These are phyloP conservation scores for Prorops nasuta DNA, from an alignment of 1,140 invertebrate species.

Conservation along the genomic window DNA sequence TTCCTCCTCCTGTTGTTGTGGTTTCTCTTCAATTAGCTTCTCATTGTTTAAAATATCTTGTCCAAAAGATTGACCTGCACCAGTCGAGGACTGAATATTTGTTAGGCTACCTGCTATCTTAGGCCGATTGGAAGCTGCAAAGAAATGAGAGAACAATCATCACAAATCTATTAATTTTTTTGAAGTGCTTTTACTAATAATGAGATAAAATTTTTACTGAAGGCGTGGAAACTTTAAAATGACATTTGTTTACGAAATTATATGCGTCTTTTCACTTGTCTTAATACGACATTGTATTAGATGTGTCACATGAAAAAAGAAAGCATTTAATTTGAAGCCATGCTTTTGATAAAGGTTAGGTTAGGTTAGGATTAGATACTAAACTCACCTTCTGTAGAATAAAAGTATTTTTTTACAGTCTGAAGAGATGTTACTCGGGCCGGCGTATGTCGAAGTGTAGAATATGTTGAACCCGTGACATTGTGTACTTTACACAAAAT, in stretches of 20 bases:
- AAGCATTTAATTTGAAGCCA: neutral
- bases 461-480: slow-evolving; percentile 29
- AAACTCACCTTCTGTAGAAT: slow-evolving; percentile 33
- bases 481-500: slow-evolving; percentile 42
- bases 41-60: slow-evolving; percentile 25
- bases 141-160: slow-evolving; percentile 1
- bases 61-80: slow-evolving; percentile 17
- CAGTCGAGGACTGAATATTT: slow-evolving; percentile 34
- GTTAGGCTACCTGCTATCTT: slow-evolving; percentile 39
- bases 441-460: slow-evolving; percentile 24
- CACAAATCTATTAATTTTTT: neutral
- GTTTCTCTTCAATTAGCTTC: slow-evolving; percentile 26
- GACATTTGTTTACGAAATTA: neutral
- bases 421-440: slow-evolving; percentile 24
- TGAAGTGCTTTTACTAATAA: neutral
- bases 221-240: no score
- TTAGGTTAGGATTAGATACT: slow-evolving; percentile 21
- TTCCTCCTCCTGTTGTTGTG: slow-evolving; percentile 51
- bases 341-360: slow-evolving; percentile 7
- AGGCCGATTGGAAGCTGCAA: slow-evolving; percentile 21
- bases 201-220: neutral
- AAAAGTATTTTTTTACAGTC: slow-evolving; percentile 27
- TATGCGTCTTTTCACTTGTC: neutral
- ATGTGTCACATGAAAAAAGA: no score
- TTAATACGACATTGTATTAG: no score